These are phyloP conservation scores for Antechinus flavipes DNA, from an alignment of 2,113 vertebrate genomes.

Conservation along the genomic window DNA sequence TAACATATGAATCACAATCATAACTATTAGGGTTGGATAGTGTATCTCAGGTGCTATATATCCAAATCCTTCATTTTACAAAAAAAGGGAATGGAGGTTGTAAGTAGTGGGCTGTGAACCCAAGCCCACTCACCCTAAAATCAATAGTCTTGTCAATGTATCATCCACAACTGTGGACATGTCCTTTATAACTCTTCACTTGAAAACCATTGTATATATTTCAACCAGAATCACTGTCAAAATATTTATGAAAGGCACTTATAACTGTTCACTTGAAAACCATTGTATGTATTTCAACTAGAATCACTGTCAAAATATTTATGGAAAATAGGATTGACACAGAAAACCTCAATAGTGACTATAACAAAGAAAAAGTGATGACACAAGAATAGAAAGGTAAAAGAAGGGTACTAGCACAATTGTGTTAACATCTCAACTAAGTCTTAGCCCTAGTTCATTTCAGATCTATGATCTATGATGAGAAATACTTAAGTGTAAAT, in stretches of 20 bases:
- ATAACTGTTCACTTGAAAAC: not conserved
- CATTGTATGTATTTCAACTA: not conserved
- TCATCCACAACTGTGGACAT: not conserved
- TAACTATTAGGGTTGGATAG: not conserved
- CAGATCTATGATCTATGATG: not conserved
- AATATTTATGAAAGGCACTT: not conserved
- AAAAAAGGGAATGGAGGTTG: not conserved
- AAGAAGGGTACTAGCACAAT: not conserved
- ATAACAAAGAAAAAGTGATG: not conserved
- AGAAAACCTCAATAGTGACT: not conserved
- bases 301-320: not conserved
- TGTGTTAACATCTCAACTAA: not conserved
- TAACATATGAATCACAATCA: not conserved
- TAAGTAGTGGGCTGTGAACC: not conserved
- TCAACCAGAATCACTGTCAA: not conserved
- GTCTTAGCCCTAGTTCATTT: not conserved
- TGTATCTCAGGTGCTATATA: not conserved
- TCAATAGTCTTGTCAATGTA: not conserved
- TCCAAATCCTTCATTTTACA: not conserved
- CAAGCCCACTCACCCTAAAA: not conserved
- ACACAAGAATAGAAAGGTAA: not conserved
- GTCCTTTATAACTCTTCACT: not conserved
- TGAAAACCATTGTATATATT: not conserved
- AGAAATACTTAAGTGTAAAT: not conserved
- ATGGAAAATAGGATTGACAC: not conserved